These are phyloP conservation scores for Norana najaformis DNA, from an alignment of 2,888 invertebrate species.

Conservation along the genomic window DNA sequence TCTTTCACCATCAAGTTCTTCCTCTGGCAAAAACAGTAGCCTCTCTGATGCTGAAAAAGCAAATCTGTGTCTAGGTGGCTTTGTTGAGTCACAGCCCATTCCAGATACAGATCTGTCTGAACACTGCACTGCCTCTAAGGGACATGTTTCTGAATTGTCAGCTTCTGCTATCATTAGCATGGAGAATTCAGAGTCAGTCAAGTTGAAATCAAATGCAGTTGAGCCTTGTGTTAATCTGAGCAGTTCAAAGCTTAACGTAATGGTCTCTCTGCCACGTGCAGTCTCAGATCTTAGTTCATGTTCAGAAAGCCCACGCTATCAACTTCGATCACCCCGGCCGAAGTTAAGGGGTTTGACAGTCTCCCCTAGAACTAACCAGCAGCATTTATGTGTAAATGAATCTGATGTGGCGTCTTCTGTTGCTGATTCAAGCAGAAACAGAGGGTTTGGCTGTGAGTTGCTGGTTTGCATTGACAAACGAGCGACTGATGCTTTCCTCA, in stretches of 20 bases:
- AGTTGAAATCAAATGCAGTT: not conserved
- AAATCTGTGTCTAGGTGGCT: not conserved
- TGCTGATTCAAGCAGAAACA: not conserved
- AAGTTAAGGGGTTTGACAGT: not conserved
- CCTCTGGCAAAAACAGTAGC: not conserved
- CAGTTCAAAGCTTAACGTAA: constrained; percentile 9
- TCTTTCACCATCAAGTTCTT: constrained; percentile 2
- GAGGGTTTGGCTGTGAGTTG: constrained; percentile 19
- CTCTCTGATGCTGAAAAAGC: not conserved
- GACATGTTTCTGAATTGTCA: not conserved
- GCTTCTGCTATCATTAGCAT: not conserved
- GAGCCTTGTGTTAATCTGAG: not conserved
- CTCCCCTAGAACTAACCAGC: not conserved
- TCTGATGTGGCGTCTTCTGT: not conserved
- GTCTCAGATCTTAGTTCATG: constrained; percentile 6
- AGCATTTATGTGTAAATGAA: not conserved
- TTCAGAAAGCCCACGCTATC: constrained; percentile 15
- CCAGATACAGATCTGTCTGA: not conserved
- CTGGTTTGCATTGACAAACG: constrained; percentile 20
- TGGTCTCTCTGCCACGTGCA: constrained; percentile 16
- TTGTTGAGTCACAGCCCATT: not conserved
- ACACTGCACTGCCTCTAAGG: not conserved
- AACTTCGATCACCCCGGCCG: constrained; percentile 1
- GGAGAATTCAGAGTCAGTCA: not conserved
- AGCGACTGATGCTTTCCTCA: not conserved